phyloP scores from a whole-genome alignment of 2,797 vertebrate genomes.

The Todus mexicanus region DNA sequence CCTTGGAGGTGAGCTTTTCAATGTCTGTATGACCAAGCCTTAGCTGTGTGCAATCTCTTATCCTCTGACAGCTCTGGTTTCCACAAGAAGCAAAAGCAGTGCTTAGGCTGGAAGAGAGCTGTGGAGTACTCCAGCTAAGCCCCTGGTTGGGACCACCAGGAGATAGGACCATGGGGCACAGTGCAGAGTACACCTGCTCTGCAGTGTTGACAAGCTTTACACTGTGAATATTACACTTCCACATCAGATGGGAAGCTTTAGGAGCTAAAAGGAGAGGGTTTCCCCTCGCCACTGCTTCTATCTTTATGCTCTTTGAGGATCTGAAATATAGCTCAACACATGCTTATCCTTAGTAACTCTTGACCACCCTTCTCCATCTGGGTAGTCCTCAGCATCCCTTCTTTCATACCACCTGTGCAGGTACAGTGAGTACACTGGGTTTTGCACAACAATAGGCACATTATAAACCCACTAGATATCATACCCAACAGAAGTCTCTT shows the following conservation, averaged over 20 bases:
- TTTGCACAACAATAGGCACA: background rate
- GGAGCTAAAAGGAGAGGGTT: background rate
- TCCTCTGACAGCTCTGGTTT: background rate
- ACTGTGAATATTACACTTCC: background rate
- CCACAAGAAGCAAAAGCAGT: background rate
- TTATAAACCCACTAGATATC: background rate
- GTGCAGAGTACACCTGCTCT: background rate
- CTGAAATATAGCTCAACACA: background rate
- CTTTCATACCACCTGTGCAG: background rate
- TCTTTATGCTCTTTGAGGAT: background rate
- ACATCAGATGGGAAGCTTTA: background rate
- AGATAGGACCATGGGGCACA: background rate
- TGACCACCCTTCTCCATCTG: background rate
- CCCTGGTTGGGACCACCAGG: background rate
- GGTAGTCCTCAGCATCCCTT: background rate
- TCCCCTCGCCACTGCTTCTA: background rate
- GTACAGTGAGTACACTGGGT: background rate
- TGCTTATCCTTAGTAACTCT: background rate
- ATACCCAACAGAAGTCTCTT: background rate
- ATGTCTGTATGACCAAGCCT: background rate
- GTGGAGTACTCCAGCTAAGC: background rate
- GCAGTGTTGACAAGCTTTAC: background rate
- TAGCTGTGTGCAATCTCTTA: background rate
- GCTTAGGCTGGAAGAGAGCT: background rate
- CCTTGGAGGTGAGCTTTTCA: background rate